A percentile compares a stretch with the other conserved stretches of the same genome.
Evolutionary conservation across 1,140 invertebrate species (phyloP).

Genomic region (Drosophila triauraria): DNA sequence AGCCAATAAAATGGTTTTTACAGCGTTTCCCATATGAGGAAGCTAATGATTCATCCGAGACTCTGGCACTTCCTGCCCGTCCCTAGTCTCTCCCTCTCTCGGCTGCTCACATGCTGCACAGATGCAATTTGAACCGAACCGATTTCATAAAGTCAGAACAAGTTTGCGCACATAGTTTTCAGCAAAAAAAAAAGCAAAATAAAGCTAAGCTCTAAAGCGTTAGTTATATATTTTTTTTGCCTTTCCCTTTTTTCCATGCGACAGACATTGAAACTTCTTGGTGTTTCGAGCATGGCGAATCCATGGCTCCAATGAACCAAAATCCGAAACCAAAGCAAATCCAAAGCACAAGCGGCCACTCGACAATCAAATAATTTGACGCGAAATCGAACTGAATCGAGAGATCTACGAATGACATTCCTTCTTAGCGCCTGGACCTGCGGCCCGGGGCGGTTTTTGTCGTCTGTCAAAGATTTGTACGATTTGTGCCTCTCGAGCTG

Average conservation of each 20-base stretch:
- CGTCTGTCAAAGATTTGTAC: slow-evolving; percentile 72
- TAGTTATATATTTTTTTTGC: slow-evolving; percentile 63
- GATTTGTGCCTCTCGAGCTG: slow-evolving; percentile 61
- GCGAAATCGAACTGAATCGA: slow-evolving; percentile 46
- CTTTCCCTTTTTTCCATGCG: slow-evolving; percentile 72
- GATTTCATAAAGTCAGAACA: slow-evolving; percentile 62
- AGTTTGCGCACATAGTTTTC: slow-evolving; percentile 66
- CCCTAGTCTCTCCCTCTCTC: slow-evolving; percentile 23
- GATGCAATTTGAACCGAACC: slow-evolving; percentile 58
- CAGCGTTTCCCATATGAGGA: slow-evolving; percentile 31
- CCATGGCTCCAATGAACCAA: slow-evolving; percentile 27
- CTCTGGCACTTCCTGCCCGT: slow-evolving; percentile 41
- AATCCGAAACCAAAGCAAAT: slow-evolving; percentile 5
- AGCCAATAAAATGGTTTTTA: not conserved
- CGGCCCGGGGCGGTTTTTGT: slow-evolving; percentile 56
- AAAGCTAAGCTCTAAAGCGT: slow-evolving; percentile 47
- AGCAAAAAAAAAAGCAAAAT: slow-evolving; percentile 38
- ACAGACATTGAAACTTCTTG: slow-evolving; percentile 71
- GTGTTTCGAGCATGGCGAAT: slow-evolving; percentile 61
- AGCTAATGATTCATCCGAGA: slow-evolving; percentile 37
- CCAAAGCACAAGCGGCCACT: slow-evolving; percentile 50
- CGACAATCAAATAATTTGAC: slow-evolving; percentile 73
- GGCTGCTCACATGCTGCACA: slow-evolving; percentile 35
- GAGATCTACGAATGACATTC: slow-evolving; percentile 68
- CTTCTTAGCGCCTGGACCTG: slow-evolving; percentile 67